Conservation (phyloP, 2,113 vertebrate genomes). For the Neogale vison region DNA sequence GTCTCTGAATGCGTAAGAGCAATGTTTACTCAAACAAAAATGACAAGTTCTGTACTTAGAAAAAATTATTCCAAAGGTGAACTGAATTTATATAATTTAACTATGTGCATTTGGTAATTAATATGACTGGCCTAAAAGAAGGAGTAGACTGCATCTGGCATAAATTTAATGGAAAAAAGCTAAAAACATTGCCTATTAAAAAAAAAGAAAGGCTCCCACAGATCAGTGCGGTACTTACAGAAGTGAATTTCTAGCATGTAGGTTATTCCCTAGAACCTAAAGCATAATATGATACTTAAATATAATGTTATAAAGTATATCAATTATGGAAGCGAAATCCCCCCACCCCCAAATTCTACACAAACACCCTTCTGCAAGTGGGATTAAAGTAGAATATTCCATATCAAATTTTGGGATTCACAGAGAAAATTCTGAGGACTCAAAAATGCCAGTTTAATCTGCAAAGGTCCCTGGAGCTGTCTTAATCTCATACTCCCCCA, state of each 20-base stretch:
- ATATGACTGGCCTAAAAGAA: neutral
- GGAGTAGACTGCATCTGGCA: neutral
- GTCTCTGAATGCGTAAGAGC: neutral
- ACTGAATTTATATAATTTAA: neutral
- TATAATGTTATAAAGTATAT: neutral
- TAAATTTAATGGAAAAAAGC: neutral
- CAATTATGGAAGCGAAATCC: conserved; percentile 1
- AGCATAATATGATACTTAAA: neutral
- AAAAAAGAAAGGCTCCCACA: neutral
- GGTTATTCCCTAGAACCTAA: neutral
- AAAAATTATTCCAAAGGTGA: conserved; percentile 37
- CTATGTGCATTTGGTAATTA: neutral
- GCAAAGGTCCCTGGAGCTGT: neutral
- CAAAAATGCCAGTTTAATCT: neutral
- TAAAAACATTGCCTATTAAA: neutral
- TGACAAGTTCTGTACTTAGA: neutral
- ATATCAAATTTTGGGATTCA: neutral
- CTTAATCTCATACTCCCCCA: neutral
- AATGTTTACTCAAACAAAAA: conserved; percentile 27
- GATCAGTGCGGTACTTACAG: neutral
- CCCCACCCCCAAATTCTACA: neutral
- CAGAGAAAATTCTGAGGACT: neutral
- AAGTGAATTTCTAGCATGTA: neutral
- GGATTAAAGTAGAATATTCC: conserved; percentile 24
- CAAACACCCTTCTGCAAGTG: neutral